Conservation (phyloP, 2,797 vertebrate genomes). For the Gallinago stenura region DNA sequence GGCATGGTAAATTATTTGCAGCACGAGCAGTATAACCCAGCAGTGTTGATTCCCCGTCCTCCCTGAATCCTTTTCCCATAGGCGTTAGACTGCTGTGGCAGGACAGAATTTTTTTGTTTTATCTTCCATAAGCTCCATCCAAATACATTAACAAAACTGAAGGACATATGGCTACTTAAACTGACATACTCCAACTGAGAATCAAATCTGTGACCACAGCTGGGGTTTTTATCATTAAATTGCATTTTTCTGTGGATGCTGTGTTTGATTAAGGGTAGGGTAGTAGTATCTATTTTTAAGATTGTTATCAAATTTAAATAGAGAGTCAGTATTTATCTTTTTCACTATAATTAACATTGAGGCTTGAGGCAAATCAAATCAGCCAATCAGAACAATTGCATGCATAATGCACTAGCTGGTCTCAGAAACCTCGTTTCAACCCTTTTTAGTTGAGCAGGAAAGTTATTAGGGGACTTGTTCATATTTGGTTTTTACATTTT, state of each 20-base stretch:
- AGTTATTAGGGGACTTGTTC: not conserved
- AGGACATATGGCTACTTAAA: not conserved
- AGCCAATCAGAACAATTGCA: constrained; percentile 13
- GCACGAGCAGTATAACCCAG: not conserved
- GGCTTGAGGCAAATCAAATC: constrained; percentile 25
- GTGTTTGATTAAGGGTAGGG: not conserved
- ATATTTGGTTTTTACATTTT: not conserved
- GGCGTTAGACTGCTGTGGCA: not conserved
- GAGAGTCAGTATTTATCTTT: constrained; percentile 24
- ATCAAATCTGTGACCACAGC: not conserved
- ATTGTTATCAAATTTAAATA: not conserved
- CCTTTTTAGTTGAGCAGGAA: not conserved
- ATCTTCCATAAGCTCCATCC: not conserved
- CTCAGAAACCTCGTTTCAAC: not conserved
- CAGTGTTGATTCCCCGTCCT: not conserved
- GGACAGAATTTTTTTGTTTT: not conserved
- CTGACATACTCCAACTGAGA: not conserved
- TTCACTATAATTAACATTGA: constrained; percentile 8
- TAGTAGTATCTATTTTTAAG: constrained; percentile 18
- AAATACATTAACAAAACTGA: not conserved
- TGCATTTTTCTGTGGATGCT: not conserved
- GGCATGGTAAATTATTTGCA: not conserved
- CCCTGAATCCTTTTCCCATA: not conserved
- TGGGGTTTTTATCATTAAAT: not conserved
- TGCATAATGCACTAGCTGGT: not conserved